A percentile compares a stretch with the other conserved stretches of the same genome.
Conservation (phyloP, 1,140 invertebrate genomes). For the Bicyclus anynana region DNA sequence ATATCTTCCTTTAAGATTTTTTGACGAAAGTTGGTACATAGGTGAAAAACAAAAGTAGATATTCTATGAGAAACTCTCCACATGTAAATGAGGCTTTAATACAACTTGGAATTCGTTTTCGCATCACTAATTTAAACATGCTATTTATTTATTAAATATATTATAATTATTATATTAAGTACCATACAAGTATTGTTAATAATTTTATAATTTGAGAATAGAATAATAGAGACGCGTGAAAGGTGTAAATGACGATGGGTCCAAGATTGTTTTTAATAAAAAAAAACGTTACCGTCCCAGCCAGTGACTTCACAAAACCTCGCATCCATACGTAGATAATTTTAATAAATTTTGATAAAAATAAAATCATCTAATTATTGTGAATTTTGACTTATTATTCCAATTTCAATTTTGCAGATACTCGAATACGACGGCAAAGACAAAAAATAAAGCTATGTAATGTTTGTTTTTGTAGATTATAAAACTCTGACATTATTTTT, state of each 20-base stretch:
- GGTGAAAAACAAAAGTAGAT: too few species aligned
- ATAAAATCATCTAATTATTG: constrained; percentile 26
- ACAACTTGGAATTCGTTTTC: constrained; percentile 16
- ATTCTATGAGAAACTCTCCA: too few species aligned
- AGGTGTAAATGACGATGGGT: constrained; percentile 49
- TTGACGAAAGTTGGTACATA: too few species aligned
- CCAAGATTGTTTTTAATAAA: constrained; percentile 39
- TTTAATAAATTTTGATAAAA: constrained; percentile 29
- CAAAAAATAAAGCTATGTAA: too few species aligned
- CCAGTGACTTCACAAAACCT: constrained; percentile 47
- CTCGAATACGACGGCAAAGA: constrained; percentile 32
- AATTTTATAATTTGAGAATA: constrained; percentile 51
- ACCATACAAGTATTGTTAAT: constrained; percentile 68
- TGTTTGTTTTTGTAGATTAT: not conserved
- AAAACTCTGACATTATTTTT: too few species aligned
- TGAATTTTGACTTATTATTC: not conserved
- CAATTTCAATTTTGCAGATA: constrained; percentile 26
- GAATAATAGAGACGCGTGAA: constrained; percentile 47
- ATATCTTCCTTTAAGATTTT: too few species aligned
- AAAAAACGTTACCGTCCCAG: constrained; percentile 58
- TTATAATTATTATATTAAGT: constrained; percentile 36
- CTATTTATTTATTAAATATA: constrained; percentile 50
- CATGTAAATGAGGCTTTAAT: not conserved
- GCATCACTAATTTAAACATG: constrained; percentile 41
- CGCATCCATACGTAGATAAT: constrained; percentile 24